Evolutionary conservation across 1,140 invertebrate species (phyloP), one percentile per base, ranked within the genome.

Genomic region (Microplitis mediator): DNA sequence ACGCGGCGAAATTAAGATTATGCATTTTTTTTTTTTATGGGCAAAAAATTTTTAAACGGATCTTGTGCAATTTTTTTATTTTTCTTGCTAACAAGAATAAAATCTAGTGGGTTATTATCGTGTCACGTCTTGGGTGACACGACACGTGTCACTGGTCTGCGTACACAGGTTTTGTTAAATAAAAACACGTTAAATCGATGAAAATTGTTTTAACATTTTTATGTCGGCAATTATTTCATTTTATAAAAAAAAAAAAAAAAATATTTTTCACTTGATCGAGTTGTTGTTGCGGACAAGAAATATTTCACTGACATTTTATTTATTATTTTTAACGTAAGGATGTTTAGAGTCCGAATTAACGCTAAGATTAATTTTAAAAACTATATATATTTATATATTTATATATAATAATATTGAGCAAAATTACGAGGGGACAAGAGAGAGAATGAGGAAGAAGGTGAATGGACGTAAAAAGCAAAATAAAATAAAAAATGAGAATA

Each of bases 71-170:
- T 23, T 58, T 23, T 58, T 58, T 31, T 6, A 5, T 9, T 58
- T 31, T 58, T 58, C 9, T 58, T 23, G 16, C 9, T 58, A 16
- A 23, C 56, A 31, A 58, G 56, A 58, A 54, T 63, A 31, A 34
- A 51, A 36, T 62, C 50, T 58, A 71, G 62, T 71, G 50, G 67
- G 34, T 71, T 62, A 71, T 71, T 71, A 71, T 71, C 70, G 61
- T 64, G 70, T 71, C 70, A 39, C 45, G 64, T 65, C 70, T 61
- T 51, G 13, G 39, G 50, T 63, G 51, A 71, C 14, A 64, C 32
- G 36, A 63, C 34, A 63, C 34, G 36, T 63, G 34, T 63, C 61
- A 63, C 34, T 63, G 31, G 39, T 45, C n/a, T n/a, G 5, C 36
- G 61, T 63, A 63, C 56, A 58, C 56, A 9, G 23, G 16, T 31